A percentile compares a stretch with the other conserved stretches of the same genome.
These are phyloP conservation scores for Conus betulinus DNA, from an alignment of 1,140 invertebrate species.

Conservation along the genomic window DNA sequence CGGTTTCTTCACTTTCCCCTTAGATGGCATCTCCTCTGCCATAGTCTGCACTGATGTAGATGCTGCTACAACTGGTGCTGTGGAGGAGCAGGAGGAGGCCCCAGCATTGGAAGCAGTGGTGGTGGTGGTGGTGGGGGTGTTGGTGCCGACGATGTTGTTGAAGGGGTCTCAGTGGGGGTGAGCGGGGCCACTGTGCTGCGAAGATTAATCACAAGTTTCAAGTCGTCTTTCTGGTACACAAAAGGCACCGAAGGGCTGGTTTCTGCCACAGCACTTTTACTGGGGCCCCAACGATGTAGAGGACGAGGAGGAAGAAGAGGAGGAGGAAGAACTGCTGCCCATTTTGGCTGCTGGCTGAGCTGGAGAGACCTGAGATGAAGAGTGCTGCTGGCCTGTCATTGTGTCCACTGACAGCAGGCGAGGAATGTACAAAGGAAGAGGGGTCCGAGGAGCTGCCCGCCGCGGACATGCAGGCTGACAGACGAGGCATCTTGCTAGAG, in stretches of 20 bases:
- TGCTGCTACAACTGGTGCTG: background rate
- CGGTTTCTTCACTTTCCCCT: conserved; percentile 8
- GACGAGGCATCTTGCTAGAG: background rate
- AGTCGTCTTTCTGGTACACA: conserved; percentile 41
- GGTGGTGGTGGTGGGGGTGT: conserved; percentile 29
- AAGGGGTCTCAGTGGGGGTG: conserved; percentile 18
- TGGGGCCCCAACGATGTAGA: background rate
- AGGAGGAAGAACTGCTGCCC: conserved; percentile 21
- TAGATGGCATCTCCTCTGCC: background rate
- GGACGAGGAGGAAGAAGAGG: background rate
- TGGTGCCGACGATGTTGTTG: background rate
- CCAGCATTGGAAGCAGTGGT: background rate
- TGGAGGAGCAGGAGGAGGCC: background rate
- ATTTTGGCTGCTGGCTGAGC: conserved; percentile 25
- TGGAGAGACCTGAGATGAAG: conserved; percentile 34
- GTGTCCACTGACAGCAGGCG: conserved; percentile 27
- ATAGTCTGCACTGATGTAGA: background rate
- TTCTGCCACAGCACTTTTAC: conserved; percentile 2
- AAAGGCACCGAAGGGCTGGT: conserved; percentile 33
- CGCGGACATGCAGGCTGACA: background rate
- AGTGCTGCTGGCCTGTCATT: conserved; percentile 24
- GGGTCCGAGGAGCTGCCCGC: background rate
- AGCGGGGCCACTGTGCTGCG: conserved; percentile 24
- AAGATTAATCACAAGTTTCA: conserved; percentile 43
- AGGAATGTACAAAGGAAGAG: conserved; percentile 49